Evolutionary conservation across 2,888 invertebrate genomes (phyloP), one percentile per base, ranked within the genome.

Genomic region (Pimpla rufipes): DNA sequence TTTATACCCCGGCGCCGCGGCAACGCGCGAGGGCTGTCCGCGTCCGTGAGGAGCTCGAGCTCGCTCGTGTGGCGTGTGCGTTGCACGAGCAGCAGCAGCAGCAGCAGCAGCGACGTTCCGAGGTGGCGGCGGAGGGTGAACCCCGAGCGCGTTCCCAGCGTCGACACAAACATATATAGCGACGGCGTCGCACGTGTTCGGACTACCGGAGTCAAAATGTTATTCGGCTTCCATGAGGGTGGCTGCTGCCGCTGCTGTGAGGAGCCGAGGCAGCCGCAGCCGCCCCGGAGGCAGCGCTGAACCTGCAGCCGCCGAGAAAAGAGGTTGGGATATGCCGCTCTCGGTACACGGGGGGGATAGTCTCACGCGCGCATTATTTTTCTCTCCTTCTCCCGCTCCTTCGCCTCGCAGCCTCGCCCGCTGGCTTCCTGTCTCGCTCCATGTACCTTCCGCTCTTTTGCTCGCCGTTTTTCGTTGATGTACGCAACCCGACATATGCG

Each of bases 121-220:
- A 57, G 67, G 67, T 16, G 37, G 35, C 47, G 57, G 73, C 50
- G 55, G 57, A 64, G 75, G 74, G 55, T 71, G 76, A 68, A 81
- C 37, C 62, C 29, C 29, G 29, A 74, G 67, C 74, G 80, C 75
- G 80, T 81, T 81, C 76, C 75, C 66, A 84, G 29, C 75, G 83
- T 74, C 67, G 66, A 67, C 81, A 77, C 71, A 81, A 42, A 79
- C 79, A 81, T 79, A 86, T 85, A 86, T 85, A 83, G 84, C 87
- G 83, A 85, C 84, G 83, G 83, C 79, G 85, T 79, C 79, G 83
- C 85, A 88, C 88, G 88, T 88, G 88, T 85, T 66, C 80, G 79
- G 88, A 88, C 87, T 88, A 79, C 70, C 80, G 80, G 85, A 87
- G 79, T 81, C 80, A 85, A 83, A 86, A 86, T 79, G 84, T 84